Conservation (phyloP, 2,797 vertebrate genomes). For the Pogonophryne albipinna region DNA sequence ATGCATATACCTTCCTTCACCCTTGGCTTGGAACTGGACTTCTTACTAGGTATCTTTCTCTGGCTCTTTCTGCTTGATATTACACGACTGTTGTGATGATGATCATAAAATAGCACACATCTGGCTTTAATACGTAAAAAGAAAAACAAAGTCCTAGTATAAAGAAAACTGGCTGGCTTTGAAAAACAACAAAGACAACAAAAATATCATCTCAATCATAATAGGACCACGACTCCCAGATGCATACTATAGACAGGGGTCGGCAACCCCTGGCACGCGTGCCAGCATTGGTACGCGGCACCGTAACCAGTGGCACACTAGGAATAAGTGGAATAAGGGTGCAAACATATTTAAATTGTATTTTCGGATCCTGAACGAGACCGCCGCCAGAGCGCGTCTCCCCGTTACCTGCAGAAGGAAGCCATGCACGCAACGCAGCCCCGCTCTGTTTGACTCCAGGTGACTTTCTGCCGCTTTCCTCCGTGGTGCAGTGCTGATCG, state of each 20-base stretch:
- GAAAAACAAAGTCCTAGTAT: background rate
- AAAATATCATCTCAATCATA: background rate
- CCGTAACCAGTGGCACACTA: too few relatives aligned
- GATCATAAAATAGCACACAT: background rate
- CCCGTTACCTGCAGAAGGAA: too few relatives aligned
- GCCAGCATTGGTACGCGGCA: too few relatives aligned
- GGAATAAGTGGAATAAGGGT: too few relatives aligned
- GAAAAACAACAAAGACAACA: background rate
- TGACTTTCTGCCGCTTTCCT: too few relatives aligned
- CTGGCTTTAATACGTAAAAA: background rate
- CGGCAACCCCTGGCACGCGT: too few relatives aligned
- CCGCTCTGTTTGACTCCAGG: too few relatives aligned
- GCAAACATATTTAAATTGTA: too few relatives aligned
- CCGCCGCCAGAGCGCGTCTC: too few relatives aligned
- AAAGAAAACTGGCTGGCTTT: background rate
- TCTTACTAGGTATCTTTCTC: conserved; percentile 90
- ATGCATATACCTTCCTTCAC: conserved; percentile 89
- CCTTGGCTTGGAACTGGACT: conserved; percentile 96
- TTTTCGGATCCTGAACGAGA: too few relatives aligned
- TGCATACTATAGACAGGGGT: background rate
- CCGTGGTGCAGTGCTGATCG: too few relatives aligned
- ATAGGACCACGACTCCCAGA: background rate
- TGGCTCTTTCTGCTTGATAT: background rate
- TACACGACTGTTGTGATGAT: background rate
- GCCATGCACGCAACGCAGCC: too few relatives aligned